phyloP scores from a whole-genome alignment of 2,888 invertebrate species.

The Elegia similella region DNA sequence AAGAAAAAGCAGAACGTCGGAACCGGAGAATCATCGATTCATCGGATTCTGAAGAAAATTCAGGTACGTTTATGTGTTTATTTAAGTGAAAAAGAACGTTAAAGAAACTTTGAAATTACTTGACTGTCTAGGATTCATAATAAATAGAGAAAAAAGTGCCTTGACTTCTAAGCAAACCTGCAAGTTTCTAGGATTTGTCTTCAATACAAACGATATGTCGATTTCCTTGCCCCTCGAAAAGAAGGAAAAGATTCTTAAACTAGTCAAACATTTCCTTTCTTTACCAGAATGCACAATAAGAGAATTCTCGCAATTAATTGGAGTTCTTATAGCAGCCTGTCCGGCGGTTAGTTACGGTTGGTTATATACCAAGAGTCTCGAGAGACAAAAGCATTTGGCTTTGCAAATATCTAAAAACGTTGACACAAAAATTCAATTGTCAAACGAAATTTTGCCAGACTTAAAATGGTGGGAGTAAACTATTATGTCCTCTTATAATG shows the following conservation, averaged over 20 bases:
- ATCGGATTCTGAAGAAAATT: neutral
- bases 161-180: constrained; percentile 23
- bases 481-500: neutral
- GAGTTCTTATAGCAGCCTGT: constrained; percentile 10
- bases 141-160: too few species aligned
- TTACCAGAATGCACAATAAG: constrained; percentile 18
- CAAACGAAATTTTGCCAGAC: neutral
- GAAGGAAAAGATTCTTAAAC: neutral
- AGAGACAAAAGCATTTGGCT: constrained; percentile 11
- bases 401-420: neutral
- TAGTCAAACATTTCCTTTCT: neutral
- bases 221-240: constrained; percentile 15
- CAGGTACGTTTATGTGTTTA: neutral
- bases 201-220: constrained; percentile 3
- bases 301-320: constrained; percentile 15
- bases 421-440: neutral
- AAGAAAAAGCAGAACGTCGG: neutral
- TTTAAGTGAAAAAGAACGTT: too few species aligned
- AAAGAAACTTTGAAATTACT: neutral
- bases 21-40: neutral
- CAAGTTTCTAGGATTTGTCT: constrained; percentile 23
- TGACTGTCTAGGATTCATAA: constrained; percentile 19
- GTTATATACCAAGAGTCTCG: constrained; percentile 16
- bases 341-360: constrained; percentile 15
- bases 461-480: constrained; percentile 11